Conservation (phyloP, 2,888 invertebrate species). For the Helicoverpa assulta region DNA sequence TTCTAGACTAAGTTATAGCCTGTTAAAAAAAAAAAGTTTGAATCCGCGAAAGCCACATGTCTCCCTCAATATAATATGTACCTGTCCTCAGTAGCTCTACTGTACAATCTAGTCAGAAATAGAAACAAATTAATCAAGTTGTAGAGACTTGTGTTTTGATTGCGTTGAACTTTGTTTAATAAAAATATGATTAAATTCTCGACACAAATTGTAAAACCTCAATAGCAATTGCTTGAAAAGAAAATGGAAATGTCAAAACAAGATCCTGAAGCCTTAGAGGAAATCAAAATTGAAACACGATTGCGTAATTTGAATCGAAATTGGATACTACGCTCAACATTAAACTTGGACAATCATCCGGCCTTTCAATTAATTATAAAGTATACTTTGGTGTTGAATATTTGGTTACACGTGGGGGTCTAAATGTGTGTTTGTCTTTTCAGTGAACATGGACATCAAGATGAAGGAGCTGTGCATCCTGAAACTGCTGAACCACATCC, state of each 20-base stretch:
- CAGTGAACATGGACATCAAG: constrained; percentile 89
- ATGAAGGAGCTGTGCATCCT: constrained; percentile 90
- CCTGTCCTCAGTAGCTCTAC: too few relatives aligned
- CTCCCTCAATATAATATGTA: too few relatives aligned
- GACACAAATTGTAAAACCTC: constrained; percentile 7
- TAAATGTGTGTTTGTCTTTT: constrained; percentile 1
- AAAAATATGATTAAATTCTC: constrained; percentile 20
- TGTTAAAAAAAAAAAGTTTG: too few relatives aligned
- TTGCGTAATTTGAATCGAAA: constrained; percentile 18
- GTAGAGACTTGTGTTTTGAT: neutral
- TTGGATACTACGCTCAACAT: constrained; percentile 23
- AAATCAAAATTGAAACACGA: constrained; percentile 26
- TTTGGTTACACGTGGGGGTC: neutral
- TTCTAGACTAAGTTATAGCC: too few relatives aligned
- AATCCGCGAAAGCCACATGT: too few relatives aligned
- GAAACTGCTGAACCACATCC: constrained; percentile 90
- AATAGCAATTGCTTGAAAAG: neutral
- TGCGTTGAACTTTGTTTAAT: neutral
- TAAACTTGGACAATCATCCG: constrained; percentile 11
- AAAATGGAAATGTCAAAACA: constrained; percentile 30
- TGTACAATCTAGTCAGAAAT: neutral
- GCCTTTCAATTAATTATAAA: constrained; percentile 10
- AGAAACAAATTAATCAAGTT: neutral
- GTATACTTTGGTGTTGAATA: neutral
- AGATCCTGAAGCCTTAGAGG: constrained; percentile 14